Evolutionary conservation across 1,140 invertebrate genomes (phyloP).

Genomic region (Steinernema feltiae): DNA sequence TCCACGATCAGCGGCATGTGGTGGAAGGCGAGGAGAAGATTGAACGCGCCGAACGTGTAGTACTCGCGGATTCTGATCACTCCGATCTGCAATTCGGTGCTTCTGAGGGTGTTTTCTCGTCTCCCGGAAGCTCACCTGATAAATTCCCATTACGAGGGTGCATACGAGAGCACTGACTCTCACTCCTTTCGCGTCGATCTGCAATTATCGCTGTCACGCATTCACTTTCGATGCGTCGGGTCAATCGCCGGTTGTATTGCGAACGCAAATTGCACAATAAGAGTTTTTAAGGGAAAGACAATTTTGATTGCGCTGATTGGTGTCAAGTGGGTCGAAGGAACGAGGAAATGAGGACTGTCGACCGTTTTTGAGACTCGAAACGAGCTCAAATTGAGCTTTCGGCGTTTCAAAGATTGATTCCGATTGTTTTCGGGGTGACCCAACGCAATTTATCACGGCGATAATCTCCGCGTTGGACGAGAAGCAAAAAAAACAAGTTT

Average conservation of each 20-base stretch:
- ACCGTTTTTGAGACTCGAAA: not conserved
- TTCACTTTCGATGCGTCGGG: constrained; percentile 1
- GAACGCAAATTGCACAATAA: constrained; percentile 7
- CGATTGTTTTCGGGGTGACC: too few species aligned
- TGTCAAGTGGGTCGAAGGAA: constrained; percentile 1
- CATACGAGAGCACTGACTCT: not conserved
- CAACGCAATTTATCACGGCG: too few species aligned
- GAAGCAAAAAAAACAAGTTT: too few species aligned
- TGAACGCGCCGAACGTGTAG: constrained; percentile 31
- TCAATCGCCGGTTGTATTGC: not conserved
- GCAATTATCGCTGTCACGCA: constrained; percentile 8
- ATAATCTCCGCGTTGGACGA: too few species aligned
- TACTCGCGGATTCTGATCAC: constrained; percentile 27
- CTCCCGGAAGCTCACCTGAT: constrained; percentile 8
- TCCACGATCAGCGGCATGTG: constrained; percentile 46
- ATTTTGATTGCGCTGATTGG: not conserved
- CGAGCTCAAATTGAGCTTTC: not conserved
- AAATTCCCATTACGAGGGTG: constrained; percentile 22
- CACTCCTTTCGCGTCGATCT: constrained; percentile 19
- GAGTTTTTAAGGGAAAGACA: not conserved
- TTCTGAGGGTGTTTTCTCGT: not conserved
- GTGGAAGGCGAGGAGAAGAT: constrained; percentile 34
- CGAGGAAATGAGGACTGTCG: not conserved
- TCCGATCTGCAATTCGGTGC: not conserved
- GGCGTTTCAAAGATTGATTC: too few species aligned